Base-by-base conservation (phyloP, 2,888 invertebrate genomes). In the Pandemis corylana region DNA sequence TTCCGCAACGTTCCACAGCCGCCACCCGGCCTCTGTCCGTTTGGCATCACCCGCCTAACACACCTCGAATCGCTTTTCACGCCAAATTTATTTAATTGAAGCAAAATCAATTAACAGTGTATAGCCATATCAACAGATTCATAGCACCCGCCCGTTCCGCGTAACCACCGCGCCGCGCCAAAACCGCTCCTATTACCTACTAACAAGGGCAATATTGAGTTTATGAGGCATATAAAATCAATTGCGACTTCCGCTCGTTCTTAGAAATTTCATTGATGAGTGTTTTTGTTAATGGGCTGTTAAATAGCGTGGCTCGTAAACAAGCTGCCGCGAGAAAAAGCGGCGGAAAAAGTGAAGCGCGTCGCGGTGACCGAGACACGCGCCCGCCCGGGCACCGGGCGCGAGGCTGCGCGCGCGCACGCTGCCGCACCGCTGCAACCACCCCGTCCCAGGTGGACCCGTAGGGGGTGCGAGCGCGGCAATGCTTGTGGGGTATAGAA, bases 61-160 rank as follows among this genome's bases (percentile, higher is more conserved):
- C 5, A 49, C 49, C n/a, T 36, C 36, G 68, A 73, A 49, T 36
- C 36, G 42, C 28, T 9, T 69, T 69, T 69, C 69, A 69, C 64
- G 46, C 69, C 59, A 51, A 51, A 20, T 42, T 69, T n/a, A 65
- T 51, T 65, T 69, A 41, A 59, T 28, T 51, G 74, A 59, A 69
- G 67, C n/a, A 56, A 69, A 74, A 74, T 74, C 74, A 69, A 74
- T 74, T 74, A 73, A n/a, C 15, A 13, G 56, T 51, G 69, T 59
- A 61, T 49, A n/a, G 13, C 59, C 74, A 74, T 74, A 69, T 59
- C 73, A n/a, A 15, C 9, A 20, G 51, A 36, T 13, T 13, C 41
- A 36, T 15, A 42, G 61, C 67, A 68, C 61, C 74, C 65, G 65
- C 63, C 20, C 59, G 59, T 65, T 68, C 56, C 41, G 44, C n/a